These are phyloP conservation scores for Xestia rhomboidea DNA, from an alignment of 2,888 invertebrate genomes.

Conservation along the genomic window DNA sequence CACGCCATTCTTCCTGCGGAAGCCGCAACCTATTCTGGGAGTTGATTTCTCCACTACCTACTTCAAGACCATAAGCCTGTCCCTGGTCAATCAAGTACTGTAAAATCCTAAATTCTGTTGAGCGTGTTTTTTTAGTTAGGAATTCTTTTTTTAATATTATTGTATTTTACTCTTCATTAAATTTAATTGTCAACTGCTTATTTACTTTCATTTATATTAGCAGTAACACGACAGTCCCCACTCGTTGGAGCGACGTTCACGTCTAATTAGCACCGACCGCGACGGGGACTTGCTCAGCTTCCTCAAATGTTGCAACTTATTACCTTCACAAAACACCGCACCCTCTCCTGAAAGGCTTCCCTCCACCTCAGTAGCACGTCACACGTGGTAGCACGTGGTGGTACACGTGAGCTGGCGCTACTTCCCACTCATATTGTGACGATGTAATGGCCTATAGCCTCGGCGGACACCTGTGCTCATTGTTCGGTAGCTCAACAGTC, in stretches of 20 bases:
- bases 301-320: slow-evolving; percentile 34
- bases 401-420: slow-evolving; percentile 13
- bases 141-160: no score
- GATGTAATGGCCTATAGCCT: slow-evolving; percentile 8
- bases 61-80: no score
- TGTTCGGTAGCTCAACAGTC: neutral
- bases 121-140: no score
- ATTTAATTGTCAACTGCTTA: no score
- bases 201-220: no score
- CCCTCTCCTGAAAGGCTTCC: slow-evolving; percentile 7
- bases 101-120: no score
- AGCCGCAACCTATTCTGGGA: no score
- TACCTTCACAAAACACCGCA: slow-evolving; percentile 8
- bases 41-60: no score
- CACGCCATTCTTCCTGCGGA: no score
- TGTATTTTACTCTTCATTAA: no score
- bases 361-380: neutral
- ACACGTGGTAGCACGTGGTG: slow-evolving; percentile 1
- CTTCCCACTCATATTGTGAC: neutral
- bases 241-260: neutral
- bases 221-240: no score
- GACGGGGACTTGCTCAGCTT: slow-evolving; percentile 23
- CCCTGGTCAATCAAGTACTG: no score
- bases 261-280: slow-evolving; percentile 36
- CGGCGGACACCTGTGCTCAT: slow-evolving; percentile 23